phyloP scores from a whole-genome alignment of 2,113 vertebrate species.

The Thunnus thynnus region DNA sequence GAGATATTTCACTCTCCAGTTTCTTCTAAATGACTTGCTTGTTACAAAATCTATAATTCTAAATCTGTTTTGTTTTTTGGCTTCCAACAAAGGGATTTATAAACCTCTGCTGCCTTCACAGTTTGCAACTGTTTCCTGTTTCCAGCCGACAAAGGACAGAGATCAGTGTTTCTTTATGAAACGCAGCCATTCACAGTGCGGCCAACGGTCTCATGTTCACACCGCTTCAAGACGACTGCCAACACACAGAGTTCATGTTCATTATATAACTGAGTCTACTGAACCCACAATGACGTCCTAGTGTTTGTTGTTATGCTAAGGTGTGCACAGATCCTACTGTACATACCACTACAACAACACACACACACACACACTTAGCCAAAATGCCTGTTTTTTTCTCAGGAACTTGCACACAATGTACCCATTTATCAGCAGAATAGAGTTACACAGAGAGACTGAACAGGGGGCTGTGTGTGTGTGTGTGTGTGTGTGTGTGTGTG shows the following conservation, averaged over 20 bases:
- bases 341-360: neutral
- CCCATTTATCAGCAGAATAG: neutral
- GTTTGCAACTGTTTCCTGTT: neutral
- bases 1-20: too few relatives aligned
- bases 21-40: neutral
- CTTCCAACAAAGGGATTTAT: neutral
- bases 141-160: neutral
- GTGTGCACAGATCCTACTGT: neutral
- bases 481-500: too few relatives aligned
- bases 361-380: neutral
- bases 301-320: conserved; percentile 6
- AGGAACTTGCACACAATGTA: neutral
- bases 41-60: neutral
- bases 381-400: neutral
- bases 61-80: neutral
- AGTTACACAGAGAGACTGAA: conserved; percentile 11
- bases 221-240: neutral
- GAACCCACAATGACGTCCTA: neutral
- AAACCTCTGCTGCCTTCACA: neutral
- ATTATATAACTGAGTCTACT: conserved; percentile 25
- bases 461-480: neutral
- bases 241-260: neutral
- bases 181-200: too few relatives aligned
- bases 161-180: conserved; percentile 10
- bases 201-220: conserved; percentile 1